phyloP scores from a whole-genome alignment of 2,113 vertebrate genomes.

The Ctenodactylus gundi region DNA sequence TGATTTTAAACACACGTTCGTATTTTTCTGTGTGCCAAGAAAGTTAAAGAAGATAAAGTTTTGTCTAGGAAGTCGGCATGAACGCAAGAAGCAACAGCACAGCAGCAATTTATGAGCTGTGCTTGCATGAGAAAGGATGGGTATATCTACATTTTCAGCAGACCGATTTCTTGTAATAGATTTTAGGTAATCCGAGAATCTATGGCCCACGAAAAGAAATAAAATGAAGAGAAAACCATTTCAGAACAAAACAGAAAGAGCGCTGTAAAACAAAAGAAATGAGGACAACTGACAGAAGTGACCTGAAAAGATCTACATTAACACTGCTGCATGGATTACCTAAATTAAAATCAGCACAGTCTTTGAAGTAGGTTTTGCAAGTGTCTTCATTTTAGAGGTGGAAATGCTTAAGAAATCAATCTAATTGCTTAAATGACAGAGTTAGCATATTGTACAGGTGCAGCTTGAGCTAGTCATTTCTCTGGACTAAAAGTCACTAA shows the following conservation, averaged over 20 bases:
- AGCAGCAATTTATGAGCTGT: slow-evolving; percentile 38
- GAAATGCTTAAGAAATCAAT: not conserved
- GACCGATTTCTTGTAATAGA: slow-evolving; percentile 23
- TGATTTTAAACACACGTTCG: slow-evolving; percentile 44
- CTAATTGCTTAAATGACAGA: not conserved
- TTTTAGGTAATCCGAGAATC: slow-evolving; percentile 56
- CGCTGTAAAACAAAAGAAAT: not conserved
- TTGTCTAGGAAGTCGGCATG: slow-evolving; percentile 36
- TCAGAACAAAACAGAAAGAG: not conserved
- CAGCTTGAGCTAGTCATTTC: not conserved
- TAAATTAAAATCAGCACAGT: not conserved
- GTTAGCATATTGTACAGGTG: not conserved
- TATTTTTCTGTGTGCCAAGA: slow-evolving; percentile 42
- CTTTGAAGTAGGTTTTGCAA: not conserved
- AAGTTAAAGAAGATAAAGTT: slow-evolving; percentile 72
- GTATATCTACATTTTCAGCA: not conserved
- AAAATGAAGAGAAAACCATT: slow-evolving; percentile 8
- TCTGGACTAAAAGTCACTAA: not conserved
- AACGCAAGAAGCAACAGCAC: slow-evolving; percentile 50
- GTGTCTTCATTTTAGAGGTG: not conserved
- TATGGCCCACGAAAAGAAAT: not conserved
- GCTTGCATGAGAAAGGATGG: not conserved
- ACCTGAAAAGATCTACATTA: not conserved
- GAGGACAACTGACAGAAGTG: not conserved
- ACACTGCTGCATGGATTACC: not conserved